A percentile compares a stretch with the other conserved stretches of the same genome.
These are phyloP conservation scores for Aphaenogaster rudis DNA, from an alignment of 1,140 invertebrate species.

Conservation along the genomic window DNA sequence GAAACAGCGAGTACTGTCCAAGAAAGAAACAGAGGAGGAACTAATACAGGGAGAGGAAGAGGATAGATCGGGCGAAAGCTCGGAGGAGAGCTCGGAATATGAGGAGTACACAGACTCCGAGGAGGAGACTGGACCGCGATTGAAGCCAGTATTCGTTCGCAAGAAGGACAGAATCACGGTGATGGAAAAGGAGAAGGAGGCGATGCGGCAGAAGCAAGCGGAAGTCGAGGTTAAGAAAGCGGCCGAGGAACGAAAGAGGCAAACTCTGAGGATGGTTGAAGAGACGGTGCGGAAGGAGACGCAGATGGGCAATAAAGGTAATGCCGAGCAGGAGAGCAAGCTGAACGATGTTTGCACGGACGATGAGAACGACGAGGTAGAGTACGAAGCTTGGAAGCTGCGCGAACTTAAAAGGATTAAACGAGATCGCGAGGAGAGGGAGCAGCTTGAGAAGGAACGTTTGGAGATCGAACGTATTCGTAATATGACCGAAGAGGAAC, in stretches of 20 bases:
- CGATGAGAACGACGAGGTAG: conserved; percentile 99
- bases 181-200: conserved; percentile 97
- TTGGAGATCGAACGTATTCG: conserved; percentile 96
- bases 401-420: conserved; percentile 98
- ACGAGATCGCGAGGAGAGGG: conserved; percentile 97
- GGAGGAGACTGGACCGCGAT: conserved; percentile 94
- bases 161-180: conserved; percentile 98
- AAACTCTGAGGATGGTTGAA: conserved; percentile 97
- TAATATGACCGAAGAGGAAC: conserved; percentile 98
- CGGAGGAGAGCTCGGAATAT: conserved; percentile 93
- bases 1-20: conserved; percentile 90
- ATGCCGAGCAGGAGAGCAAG: conserved; percentile 89
- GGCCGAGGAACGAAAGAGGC: conserved; percentile 90
- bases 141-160: conserved; percentile 99
- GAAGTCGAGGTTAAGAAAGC: conserved; percentile 89
- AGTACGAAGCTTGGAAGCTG: conserved; percentile 99
- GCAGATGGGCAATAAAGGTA: conserved; percentile 84
- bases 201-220: conserved; percentile 92
- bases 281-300: conserved; percentile 94
- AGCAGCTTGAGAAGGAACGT: conserved; percentile 95
- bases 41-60: conserved; percentile 90
- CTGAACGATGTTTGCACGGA: conserved; percentile 97
- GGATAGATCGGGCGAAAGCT: conserved; percentile 93
- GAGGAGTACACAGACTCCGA: conserved; percentile 97
- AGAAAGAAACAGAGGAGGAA: conserved; percentile 90